A percentile compares a stretch with the other conserved stretches of the same genome.
These are phyloP conservation scores for Vidua chalybeata DNA, from an alignment of 2,113 vertebrate species.

Conservation along the genomic window DNA sequence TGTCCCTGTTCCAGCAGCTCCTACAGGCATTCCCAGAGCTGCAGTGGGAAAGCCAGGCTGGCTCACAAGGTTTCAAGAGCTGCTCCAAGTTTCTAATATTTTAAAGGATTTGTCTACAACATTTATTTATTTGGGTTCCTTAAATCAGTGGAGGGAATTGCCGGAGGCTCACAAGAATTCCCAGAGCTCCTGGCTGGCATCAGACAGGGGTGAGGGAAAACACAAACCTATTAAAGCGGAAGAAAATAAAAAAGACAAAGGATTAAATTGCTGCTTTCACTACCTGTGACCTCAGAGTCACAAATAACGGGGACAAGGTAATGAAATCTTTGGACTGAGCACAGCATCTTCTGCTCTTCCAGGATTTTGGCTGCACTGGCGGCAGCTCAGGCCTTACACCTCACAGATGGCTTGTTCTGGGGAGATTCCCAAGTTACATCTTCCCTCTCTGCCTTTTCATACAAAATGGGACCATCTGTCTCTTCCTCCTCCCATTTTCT, in stretches of 20 bases:
- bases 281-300: neutral
- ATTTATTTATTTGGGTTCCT: neutral
- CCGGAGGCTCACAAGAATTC: neutral
- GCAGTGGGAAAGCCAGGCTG: neutral
- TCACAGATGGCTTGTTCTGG: slow-evolving; percentile 65
- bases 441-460: slow-evolving; percentile 61
- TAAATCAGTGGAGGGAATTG: neutral
- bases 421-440: slow-evolving; percentile 61
- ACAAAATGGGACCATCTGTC: slow-evolving; percentile 62
- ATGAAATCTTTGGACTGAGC: neutral
- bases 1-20: neutral
- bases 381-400: neutral
- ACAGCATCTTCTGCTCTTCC: neutral
- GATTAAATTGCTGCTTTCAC: neutral
- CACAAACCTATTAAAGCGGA: neutral
- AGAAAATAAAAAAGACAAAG: neutral
- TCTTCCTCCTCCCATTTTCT: neutral
- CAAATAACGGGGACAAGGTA: neutral
- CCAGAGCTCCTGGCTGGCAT: neutral
- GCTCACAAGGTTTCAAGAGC: neutral
- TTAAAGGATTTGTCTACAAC: neutral
- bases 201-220: neutral
- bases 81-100: neutral
- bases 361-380: slow-evolving; percentile 10
- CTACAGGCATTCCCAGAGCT: neutral